Base-by-base conservation (phyloP, 2,888 invertebrate genomes). In the Amitus sp. region DNA sequence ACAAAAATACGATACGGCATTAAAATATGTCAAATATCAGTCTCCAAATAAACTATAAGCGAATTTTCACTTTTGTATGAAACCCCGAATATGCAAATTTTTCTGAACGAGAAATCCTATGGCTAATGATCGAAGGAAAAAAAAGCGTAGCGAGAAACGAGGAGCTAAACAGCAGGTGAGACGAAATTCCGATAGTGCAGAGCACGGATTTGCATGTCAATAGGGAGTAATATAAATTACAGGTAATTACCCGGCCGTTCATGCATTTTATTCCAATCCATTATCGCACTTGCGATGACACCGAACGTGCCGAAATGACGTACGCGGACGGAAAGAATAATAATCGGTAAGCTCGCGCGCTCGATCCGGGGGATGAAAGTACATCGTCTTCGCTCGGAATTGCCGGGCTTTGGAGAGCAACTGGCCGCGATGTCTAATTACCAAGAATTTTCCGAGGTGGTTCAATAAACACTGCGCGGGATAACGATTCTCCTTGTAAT, bases 161-260 rank as follows among this genome's bases (percentile, higher is more conserved):
- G 45, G 47, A 48, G 50, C 47, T 37, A 51, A 40, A 28, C 30
- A 50, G 48, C 43, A 56, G 51, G 50, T 46, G 59, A 52, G 56
- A 52, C 56, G 52, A 43, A 62, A 52, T 37, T 58, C 39, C 53
- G 46, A 67, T 66, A 66, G 67, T 69, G 71, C 67, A 71, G 68
- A 56, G 68, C 70, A 61, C 66, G 58, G 70, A 81, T 81, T 81
- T 80, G 73, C 81, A 81, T 81, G 73, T 78, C 81, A 81, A 81
- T 81, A 73, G 76, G 70, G 70, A 76, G 80, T 81, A 81, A 81
- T 80, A 80, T 81, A 81, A 81, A 81, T 81, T 81, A 81, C 78
- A 76, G 73, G 76, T 77, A 80, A 81, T 81, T 81, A 81, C 80
- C 74, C 69, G 72, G 66, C 68, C 72, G 69, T 73, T 73, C 67